Evolutionary conservation across 2,113 vertebrate genomes (phyloP).

Genomic region (Paralichthys olivaceus): DNA sequence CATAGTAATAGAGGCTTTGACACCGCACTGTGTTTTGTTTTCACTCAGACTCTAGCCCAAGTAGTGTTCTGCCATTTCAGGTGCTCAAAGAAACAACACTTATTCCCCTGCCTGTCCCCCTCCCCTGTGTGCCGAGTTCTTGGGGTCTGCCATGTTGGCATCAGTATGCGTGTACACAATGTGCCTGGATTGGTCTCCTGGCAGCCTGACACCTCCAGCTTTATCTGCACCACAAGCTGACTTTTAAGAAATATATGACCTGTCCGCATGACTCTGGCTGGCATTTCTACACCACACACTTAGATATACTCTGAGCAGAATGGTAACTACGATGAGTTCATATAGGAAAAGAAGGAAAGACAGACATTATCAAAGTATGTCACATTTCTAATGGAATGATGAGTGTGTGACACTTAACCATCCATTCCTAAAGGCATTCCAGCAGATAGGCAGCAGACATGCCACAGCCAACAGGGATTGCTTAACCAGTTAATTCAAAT

Average conservation of each 20-base stretch:
- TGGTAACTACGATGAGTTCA: too few relatives aligned
- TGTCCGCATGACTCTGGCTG: slow-evolving; percentile 36
- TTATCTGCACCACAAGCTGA: slow-evolving; percentile 42
- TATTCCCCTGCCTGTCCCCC: background rate
- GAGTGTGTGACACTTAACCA: too few relatives aligned
- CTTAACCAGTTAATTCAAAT: too few relatives aligned
- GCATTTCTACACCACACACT: slow-evolving; percentile 30
- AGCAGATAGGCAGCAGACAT: too few relatives aligned
- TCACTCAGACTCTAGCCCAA: slow-evolving; percentile 11
- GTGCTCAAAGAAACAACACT: slow-evolving; percentile 55
- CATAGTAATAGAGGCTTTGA: slow-evolving; percentile 46
- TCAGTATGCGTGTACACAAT: slow-evolving; percentile 56
- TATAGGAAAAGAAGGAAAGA: background rate
- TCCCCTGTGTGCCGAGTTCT: slow-evolving; percentile 23
- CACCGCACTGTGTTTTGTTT: slow-evolving; percentile 32
- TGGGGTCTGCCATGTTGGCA: slow-evolving; percentile 66
- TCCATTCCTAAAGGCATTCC: too few relatives aligned
- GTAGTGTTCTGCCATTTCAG: slow-evolving; percentile 55
- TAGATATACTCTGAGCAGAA: slow-evolving; percentile 1
- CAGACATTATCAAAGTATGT: slow-evolving; percentile 7
- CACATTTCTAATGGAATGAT: background rate
- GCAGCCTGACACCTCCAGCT: slow-evolving; percentile 62
- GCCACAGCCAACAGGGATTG: too few relatives aligned
- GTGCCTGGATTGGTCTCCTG: slow-evolving; percentile 64
- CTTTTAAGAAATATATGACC: slow-evolving; percentile 67